phyloP scores from a whole-genome alignment of 1,140 invertebrate species.

The Theocolax elegans region DNA sequence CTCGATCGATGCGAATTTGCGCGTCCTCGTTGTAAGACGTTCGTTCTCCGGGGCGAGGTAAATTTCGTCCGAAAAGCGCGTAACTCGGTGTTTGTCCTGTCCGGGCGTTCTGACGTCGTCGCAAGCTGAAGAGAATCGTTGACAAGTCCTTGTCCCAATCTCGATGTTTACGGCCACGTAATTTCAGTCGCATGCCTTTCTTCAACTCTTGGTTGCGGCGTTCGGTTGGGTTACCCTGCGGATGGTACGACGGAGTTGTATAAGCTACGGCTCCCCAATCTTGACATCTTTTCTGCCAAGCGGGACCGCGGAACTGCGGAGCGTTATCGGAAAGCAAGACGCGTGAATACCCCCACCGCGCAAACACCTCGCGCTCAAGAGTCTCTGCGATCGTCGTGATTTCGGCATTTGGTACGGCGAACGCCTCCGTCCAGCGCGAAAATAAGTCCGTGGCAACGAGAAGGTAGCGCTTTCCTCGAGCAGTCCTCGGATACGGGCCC shows the following conservation, averaged over 20 bases:
- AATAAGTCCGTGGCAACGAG: slow-evolving; percentile 32
- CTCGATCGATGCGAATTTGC: background rate
- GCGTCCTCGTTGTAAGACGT: background rate
- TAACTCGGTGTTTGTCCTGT: background rate
- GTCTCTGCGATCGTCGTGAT: background rate
- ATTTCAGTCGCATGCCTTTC: no score
- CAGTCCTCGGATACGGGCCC: slow-evolving; percentile 39
- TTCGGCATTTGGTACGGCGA: no score
- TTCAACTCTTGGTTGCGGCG: no score
- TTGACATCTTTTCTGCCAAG: background rate
- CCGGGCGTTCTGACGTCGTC: background rate
- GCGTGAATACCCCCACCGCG: no score
- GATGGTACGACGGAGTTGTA: no score
- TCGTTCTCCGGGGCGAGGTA: background rate
- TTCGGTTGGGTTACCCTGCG: no score
- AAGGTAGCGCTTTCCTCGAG: no score
- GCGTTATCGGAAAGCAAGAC: slow-evolving; percentile 4
- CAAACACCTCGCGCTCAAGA: background rate
- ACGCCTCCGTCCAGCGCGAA: slow-evolving; percentile 41
- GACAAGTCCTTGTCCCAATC: background rate
- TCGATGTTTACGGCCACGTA: no score
- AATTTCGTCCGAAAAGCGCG: background rate
- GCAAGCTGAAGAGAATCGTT: background rate
- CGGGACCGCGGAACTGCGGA: background rate
- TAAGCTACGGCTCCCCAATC: background rate